These are phyloP conservation scores for Callocephalon fimbriatum DNA, from an alignment of 2,113 vertebrate genomes.

Conservation along the genomic window DNA sequence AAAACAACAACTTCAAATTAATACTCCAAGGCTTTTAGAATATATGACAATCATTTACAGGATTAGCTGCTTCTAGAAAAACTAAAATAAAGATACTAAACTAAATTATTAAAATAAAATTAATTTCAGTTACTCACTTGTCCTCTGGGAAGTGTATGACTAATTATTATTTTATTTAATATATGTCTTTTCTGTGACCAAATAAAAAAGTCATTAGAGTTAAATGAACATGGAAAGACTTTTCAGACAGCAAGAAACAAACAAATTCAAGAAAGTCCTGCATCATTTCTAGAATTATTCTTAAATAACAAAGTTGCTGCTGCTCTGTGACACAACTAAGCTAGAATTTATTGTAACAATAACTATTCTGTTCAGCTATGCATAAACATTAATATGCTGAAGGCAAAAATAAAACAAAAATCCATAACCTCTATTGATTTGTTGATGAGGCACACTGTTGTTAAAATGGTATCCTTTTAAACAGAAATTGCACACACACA, in stretches of 20 bases:
- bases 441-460: constrained; percentile 54
- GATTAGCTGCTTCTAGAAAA: background rate
- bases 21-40: background rate
- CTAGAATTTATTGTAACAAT: background rate
- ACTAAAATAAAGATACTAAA: background rate
- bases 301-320: background rate
- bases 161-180: background rate
- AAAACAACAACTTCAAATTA: background rate
- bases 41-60: background rate
- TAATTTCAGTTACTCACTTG: background rate
- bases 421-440: constrained; percentile 22
- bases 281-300: background rate
- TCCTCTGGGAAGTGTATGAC: background rate
- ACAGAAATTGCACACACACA: constrained; percentile 24
- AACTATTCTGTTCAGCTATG: background rate
- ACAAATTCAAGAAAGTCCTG: background rate
- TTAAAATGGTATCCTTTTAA: constrained; percentile 39
- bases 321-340: background rate
- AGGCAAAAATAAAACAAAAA: constrained; percentile 18
- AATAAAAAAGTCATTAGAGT: background rate
- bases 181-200: background rate
- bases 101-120: background rate
- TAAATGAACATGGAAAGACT: background rate
- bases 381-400: background rate
- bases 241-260: background rate